phyloP scores from a whole-genome alignment of 2,113 vertebrate genomes.

The Mus spicilegus region DNA sequence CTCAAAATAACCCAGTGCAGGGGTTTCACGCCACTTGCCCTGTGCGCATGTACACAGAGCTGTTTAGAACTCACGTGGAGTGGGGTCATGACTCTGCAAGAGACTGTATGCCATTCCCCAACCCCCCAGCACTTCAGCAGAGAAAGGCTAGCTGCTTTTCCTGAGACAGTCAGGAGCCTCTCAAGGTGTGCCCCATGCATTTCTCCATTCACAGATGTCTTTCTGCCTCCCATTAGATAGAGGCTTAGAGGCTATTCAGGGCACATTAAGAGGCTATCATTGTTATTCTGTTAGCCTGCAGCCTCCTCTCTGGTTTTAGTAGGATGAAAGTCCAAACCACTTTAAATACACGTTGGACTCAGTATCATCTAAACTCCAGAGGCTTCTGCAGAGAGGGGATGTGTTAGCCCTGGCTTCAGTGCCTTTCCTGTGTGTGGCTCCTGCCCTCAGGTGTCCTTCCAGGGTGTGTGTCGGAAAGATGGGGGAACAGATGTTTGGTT shows the following conservation, averaged over 20 bases:
- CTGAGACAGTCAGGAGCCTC: constrained; percentile 16
- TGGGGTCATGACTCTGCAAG: neutral
- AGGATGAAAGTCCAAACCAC: constrained; percentile 47
- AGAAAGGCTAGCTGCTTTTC: neutral
- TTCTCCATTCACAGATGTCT: neutral
- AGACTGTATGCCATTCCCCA: neutral
- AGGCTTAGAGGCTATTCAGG: constrained; percentile 26
- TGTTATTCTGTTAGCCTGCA: constrained; percentile 46
- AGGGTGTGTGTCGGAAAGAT: neutral
- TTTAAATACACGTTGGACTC: constrained; percentile 17
- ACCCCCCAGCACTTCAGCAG: neutral
- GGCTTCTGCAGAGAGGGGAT: neutral
- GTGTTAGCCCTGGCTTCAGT: neutral
- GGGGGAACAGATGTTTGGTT: neutral
- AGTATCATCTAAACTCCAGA: neutral
- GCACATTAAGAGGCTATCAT: constrained; percentile 13
- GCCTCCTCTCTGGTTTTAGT: constrained; percentile 51
- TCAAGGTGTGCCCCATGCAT: neutral
- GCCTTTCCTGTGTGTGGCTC: neutral
- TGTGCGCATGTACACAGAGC: neutral
- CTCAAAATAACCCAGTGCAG: neutral
- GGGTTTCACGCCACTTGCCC: neutral
- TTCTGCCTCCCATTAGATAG: constrained; percentile 33
- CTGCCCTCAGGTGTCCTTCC: neutral
- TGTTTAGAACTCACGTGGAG: neutral